These are phyloP conservation scores for Musca vetustissima DNA, from an alignment of 1,140 invertebrate species.

Conservation along the genomic window DNA sequence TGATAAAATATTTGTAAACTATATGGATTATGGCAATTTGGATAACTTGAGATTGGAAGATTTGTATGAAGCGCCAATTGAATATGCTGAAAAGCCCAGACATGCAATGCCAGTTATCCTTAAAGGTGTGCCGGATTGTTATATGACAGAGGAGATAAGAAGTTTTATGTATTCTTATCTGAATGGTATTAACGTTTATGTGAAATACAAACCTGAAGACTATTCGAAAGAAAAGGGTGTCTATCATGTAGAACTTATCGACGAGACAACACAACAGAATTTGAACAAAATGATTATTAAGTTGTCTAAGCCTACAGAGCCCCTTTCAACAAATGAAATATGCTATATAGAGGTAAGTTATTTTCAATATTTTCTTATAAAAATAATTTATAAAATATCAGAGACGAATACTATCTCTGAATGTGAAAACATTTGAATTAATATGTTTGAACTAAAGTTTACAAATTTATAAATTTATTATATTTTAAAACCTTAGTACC, in stretches of 20 bases:
- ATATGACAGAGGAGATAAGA: constrained; percentile 35
- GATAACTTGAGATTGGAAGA: constrained; percentile 33
- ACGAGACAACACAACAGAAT: constrained; percentile 34
- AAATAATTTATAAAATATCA: too few relatives aligned
- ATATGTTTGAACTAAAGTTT: too few relatives aligned
- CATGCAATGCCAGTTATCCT: constrained; percentile 41
- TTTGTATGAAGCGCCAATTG: constrained; percentile 34
- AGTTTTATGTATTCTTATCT: constrained; percentile 35
- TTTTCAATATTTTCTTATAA: too few relatives aligned
- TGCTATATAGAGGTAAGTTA: constrained; percentile 28
- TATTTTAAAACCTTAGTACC: constrained; percentile 30
- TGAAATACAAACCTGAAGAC: constrained; percentile 36
- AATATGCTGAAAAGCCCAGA: constrained; percentile 31
- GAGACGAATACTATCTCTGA: too few relatives aligned
- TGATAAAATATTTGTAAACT: constrained; percentile 37
- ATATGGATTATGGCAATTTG: constrained; percentile 45
- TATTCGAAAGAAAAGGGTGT: constrained; percentile 29
- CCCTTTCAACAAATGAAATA: constrained; percentile 32
- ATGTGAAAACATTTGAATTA: neutral
- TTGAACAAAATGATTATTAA: constrained; percentile 41
- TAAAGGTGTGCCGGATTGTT: constrained; percentile 36
- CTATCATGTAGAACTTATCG: constrained; percentile 34
- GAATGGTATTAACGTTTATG: constrained; percentile 29
- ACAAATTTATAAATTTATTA: too few relatives aligned
- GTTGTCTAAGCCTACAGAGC: constrained; percentile 34